Evolutionary conservation across 2,113 vertebrate genomes (phyloP).

Genomic region (Myrmecobius fasciatus): DNA sequence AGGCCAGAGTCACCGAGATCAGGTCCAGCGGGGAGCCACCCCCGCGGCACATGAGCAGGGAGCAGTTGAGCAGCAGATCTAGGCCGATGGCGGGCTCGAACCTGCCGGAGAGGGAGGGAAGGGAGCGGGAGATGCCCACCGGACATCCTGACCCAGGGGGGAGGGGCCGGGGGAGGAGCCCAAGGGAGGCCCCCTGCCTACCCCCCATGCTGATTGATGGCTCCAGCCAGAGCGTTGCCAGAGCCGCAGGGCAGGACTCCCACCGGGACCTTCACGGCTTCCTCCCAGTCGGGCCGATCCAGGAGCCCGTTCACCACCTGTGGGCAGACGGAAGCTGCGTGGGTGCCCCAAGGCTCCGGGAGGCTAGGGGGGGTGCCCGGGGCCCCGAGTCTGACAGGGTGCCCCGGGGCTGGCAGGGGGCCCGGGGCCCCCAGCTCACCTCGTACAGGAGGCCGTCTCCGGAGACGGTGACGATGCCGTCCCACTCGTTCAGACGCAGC

Average conservation of each 20-base stretch:
- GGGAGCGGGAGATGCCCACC: no score
- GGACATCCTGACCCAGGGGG: rapidly evolving
- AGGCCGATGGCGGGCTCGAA: constrained; percentile 92
- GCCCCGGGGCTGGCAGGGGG: no score
- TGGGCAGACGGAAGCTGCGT: not conserved
- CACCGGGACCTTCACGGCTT: constrained; percentile 92
- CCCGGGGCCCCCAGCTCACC: constrained; percentile 75
- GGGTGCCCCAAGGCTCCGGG: not conserved
- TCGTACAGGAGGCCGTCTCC: constrained; percentile 93
- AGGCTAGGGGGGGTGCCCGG: not conserved
- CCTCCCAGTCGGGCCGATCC: constrained; percentile 91
- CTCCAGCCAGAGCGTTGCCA: constrained; percentile 92
- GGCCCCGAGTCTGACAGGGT: not conserved
- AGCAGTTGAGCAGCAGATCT: constrained; percentile 92
- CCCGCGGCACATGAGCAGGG: constrained; percentile 92
- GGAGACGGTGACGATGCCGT: constrained; percentile 90
- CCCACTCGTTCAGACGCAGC: constrained; percentile 90
- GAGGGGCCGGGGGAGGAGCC: not conserved
- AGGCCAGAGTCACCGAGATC: constrained; percentile 91
- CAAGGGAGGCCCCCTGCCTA: constrained; percentile 67
- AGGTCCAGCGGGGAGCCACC: constrained; percentile 89
- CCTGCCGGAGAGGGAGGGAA: constrained; percentile 70
- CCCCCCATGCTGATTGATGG: constrained; percentile 92
- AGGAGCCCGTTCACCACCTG: constrained; percentile 94
- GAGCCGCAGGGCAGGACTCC: constrained; percentile 94